Percentiles rank a stretch among this genome's conserved stretches.
These are phyloP conservation scores for Drosophila albomicans DNA, from an alignment of 1,140 invertebrate species.

Conservation along the genomic window DNA sequence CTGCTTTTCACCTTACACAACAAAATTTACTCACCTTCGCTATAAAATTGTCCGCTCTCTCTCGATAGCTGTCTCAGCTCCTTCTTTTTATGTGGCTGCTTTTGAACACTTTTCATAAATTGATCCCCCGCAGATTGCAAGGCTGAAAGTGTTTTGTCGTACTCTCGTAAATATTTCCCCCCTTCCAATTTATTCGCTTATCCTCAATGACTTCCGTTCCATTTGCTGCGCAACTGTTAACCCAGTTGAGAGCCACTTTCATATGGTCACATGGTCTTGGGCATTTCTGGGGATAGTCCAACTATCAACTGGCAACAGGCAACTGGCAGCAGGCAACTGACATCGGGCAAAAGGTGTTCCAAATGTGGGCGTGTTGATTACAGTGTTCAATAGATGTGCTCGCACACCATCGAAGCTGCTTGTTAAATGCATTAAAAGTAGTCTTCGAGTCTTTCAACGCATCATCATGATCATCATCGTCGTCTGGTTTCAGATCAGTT, in stretches of 20 bases:
- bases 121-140: background rate
- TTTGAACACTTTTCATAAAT: background rate
- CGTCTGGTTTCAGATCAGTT: constrained; percentile 34
- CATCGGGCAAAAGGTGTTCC: constrained; percentile 15
- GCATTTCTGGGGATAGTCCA: constrained; percentile 51
- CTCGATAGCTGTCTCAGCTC: background rate
- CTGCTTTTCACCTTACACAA: background rate
- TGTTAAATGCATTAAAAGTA: constrained; percentile 58
- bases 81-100: background rate
- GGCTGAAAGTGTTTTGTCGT: constrained; percentile 1
- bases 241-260: constrained; percentile 53
- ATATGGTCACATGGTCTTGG: constrained; percentile 15
- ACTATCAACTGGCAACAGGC: constrained; percentile 36
- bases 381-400: constrained; percentile 48
- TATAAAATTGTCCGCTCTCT: background rate
- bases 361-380: constrained; percentile 53
- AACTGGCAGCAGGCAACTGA: constrained; percentile 2
- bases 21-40: background rate
- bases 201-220: constrained; percentile 71
- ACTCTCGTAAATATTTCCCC: constrained; percentile 2
- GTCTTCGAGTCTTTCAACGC: constrained; percentile 47
- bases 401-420: constrained; percentile 23
- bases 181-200: constrained; percentile 13
- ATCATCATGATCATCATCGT: constrained; percentile 30
- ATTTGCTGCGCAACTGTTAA: constrained; percentile 70